Conservation (phyloP, 2,797 vertebrate genomes). For the Epinephelus awoara region DNA sequence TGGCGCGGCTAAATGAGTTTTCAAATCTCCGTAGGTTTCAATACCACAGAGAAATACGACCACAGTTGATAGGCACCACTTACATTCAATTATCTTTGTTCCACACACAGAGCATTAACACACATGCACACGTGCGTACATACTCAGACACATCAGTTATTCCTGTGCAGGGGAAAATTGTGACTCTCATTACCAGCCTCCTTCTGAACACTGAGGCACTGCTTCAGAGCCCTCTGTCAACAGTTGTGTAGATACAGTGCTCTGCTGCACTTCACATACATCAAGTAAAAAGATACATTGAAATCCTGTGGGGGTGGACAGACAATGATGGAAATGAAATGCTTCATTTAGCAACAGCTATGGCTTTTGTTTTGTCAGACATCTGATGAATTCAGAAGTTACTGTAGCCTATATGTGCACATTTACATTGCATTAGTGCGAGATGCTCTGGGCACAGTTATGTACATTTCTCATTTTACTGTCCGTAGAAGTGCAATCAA, state of each 20-base stretch:
- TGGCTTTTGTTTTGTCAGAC: slow-evolving; percentile 60
- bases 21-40: slow-evolving; percentile 70
- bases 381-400: slow-evolving; percentile 51
- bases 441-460: slow-evolving; percentile 13
- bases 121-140: background rate
- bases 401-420: slow-evolving; percentile 7
- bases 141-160: slow-evolving; percentile 32
- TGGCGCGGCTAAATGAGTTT: slow-evolving; percentile 72
- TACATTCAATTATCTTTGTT: slow-evolving; percentile 79
- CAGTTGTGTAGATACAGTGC: slow-evolving; percentile 63
- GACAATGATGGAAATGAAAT: slow-evolving; percentile 70
- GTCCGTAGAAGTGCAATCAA: slow-evolving; percentile 5
- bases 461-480: slow-evolving; percentile 23
- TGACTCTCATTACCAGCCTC: slow-evolving; percentile 65
- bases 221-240: slow-evolving; percentile 65
- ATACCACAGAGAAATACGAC: slow-evolving; percentile 62
- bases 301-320: slow-evolving; percentile 59
- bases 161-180: slow-evolving; percentile 57
- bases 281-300: slow-evolving; percentile 65
- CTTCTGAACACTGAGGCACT: slow-evolving; percentile 49
- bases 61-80: slow-evolving; percentile 74
- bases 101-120: slow-evolving; percentile 30
- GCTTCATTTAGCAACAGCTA: slow-evolving; percentile 67
- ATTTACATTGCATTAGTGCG: background rate
- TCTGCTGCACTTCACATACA: slow-evolving; percentile 68